These are phyloP conservation scores for Limnephilus auricula DNA, from an alignment of 2,888 invertebrate genomes.

Conservation along the genomic window DNA sequence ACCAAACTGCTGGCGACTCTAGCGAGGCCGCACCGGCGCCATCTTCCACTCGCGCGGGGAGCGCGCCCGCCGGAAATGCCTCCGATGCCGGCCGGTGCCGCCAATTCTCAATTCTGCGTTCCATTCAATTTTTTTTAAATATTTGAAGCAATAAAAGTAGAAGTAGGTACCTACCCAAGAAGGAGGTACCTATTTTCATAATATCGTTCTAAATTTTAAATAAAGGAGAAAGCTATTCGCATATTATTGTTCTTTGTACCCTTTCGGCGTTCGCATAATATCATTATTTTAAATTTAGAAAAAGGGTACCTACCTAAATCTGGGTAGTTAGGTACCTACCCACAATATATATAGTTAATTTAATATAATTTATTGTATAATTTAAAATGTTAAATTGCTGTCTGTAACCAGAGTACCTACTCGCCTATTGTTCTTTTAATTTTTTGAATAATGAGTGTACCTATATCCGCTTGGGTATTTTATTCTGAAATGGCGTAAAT, in stretches of 20 bases:
- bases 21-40: too few species aligned
- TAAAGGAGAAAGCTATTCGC: too few species aligned
- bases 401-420: too few species aligned
- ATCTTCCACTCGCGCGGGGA: too few species aligned
- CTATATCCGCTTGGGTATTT: not conserved
- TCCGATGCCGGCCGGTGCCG: slow-evolving; percentile 9
- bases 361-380: too few species aligned
- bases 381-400: too few species aligned
- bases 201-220: too few species aligned
- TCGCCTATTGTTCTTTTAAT: too few species aligned
- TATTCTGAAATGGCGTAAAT: not conserved
- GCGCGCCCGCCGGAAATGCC: slow-evolving; percentile 55
- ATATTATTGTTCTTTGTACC: too few species aligned
- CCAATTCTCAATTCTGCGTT: slow-evolving; percentile 6
- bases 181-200: not conserved
- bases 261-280: too few species aligned
- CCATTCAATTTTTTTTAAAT: not conserved
- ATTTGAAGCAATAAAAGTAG: not conserved
- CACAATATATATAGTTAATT: not conserved
- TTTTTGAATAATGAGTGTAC: not conserved
- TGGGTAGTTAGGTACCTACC: not conserved
- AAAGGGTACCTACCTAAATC: too few species aligned
- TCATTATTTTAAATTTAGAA: too few species aligned
- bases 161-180: not conserved
- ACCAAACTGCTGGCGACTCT: not conserved